These are phyloP conservation scores for Phymastichus coffea DNA, from an alignment of 1,140 invertebrate species.

Conservation along the genomic window DNA sequence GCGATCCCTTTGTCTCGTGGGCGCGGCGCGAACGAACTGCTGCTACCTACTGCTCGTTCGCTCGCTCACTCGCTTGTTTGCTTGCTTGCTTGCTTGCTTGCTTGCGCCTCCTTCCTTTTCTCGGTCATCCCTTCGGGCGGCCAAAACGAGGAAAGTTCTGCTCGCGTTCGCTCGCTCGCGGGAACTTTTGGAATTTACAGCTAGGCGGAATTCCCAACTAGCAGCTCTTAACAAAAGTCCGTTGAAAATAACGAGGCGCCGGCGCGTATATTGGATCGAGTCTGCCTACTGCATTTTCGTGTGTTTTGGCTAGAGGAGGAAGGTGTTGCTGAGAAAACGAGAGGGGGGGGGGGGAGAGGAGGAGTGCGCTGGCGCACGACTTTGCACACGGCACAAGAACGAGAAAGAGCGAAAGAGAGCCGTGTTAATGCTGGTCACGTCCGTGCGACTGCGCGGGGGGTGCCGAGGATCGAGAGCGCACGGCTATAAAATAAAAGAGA, in stretches of 20 bases:
- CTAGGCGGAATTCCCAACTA: slow-evolving; percentile 21
- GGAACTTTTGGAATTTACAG: slow-evolving; percentile 24
- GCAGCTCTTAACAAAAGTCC: slow-evolving; percentile 23
- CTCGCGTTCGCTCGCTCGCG: not conserved
- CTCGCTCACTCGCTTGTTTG: not conserved
- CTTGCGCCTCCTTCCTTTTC: no score
- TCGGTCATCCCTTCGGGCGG: no score
- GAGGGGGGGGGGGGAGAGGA: no score
- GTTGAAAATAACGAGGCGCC: slow-evolving; percentile 19
- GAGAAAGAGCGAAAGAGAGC: not conserved
- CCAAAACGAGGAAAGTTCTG: slow-evolving; percentile 19
- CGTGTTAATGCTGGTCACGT: slow-evolving; percentile 22
- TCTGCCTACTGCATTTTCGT: no score
- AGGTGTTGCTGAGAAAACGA: no score
- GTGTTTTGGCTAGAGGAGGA: no score
- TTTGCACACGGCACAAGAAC: no score
- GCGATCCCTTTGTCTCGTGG: not conserved
- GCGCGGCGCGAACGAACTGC: no score
- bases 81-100: no score
- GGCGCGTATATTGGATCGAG: not conserved
- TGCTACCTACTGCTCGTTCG: not conserved
- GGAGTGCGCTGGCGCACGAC: not conserved
- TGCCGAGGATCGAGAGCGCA: not conserved
- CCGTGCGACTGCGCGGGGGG: not conserved
- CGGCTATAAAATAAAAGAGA: slow-evolving; percentile 16